Conservation (phyloP, 2,888 invertebrate species). For the Dynastes tityus region DNA sequence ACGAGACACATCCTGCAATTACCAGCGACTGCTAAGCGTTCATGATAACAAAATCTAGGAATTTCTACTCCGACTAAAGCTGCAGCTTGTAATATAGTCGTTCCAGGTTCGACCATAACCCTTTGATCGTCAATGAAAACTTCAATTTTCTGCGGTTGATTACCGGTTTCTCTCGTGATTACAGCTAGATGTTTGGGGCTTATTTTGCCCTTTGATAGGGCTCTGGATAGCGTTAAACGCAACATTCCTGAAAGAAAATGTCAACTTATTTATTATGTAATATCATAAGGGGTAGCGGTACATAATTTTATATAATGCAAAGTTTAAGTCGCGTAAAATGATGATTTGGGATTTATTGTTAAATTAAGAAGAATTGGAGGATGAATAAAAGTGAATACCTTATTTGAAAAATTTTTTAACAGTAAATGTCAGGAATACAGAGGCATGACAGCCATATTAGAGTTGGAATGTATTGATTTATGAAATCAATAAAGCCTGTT, state of each 20-base stretch:
- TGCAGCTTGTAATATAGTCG: constrained; percentile 97
- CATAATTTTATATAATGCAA: background rate
- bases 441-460: constrained; percentile 46
- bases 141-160: constrained; percentile 83
- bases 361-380: background rate
- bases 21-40: constrained; percentile 97
- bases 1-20: constrained; percentile 99
- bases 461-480: background rate
- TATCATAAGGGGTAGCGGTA: background rate
- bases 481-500: background rate
- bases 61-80: constrained; percentile 97
- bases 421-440: constrained; percentile 39
- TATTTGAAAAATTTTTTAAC: constrained; percentile 31
- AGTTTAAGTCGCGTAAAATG: background rate
- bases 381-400: constrained; percentile 18
- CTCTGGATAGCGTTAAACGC: constrained; percentile 82
- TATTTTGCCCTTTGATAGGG: constrained; percentile 71
- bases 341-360: background rate
- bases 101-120: constrained; percentile 95
- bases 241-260: constrained; percentile 75
- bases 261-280: constrained; percentile 52
- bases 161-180: constrained; percentile 60
- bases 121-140: constrained; percentile 98
- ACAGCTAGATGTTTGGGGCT: constrained; percentile 64
- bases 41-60: constrained; percentile 99